Evolutionary conservation across 2,113 vertebrate species (phyloP).

Genomic region (Phrynocephalus versicolor): DNA sequence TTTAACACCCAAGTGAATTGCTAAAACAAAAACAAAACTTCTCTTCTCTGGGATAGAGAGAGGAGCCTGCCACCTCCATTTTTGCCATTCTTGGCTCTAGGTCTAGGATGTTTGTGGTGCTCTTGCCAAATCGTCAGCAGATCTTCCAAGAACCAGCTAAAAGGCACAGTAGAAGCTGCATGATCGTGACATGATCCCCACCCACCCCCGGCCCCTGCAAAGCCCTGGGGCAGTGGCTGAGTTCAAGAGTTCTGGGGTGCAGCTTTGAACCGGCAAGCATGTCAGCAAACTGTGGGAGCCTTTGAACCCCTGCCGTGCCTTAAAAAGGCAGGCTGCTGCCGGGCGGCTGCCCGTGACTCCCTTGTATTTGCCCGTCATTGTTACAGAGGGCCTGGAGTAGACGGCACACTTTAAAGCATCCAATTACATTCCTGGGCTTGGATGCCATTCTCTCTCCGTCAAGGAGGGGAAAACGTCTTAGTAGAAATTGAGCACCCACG

Average conservation of each 20-base stretch:
- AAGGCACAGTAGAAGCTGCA: background rate
- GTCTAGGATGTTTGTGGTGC: background rate
- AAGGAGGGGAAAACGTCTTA: slow-evolving; percentile 69
- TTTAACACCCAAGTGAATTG: background rate
- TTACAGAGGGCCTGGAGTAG: slow-evolving; percentile 61
- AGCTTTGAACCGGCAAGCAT: background rate
- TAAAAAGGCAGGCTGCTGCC: too few species aligned
- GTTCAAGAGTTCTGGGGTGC: background rate
- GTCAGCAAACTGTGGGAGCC: background rate
- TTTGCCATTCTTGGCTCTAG: background rate
- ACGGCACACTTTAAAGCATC: slow-evolving; percentile 67
- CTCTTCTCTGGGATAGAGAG: background rate
- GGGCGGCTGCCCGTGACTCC: slow-evolving; percentile 20
- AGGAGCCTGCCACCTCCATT: too few species aligned
- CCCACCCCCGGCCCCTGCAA: background rate
- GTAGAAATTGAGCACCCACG: slow-evolving; percentile 66
- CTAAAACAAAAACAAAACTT: too few species aligned
- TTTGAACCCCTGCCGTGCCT: background rate
- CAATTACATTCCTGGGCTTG: slow-evolving; percentile 55
- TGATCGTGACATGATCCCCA: too few species aligned
- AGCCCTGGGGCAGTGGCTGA: background rate
- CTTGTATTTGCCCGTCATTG: slow-evolving; percentile 49
- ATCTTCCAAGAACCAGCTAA: background rate
- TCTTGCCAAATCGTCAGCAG: background rate
- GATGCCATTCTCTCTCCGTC: slow-evolving; percentile 56